Base-by-base conservation (phyloP, 2,888 invertebrate species). In the Ernsta delagoae region DNA sequence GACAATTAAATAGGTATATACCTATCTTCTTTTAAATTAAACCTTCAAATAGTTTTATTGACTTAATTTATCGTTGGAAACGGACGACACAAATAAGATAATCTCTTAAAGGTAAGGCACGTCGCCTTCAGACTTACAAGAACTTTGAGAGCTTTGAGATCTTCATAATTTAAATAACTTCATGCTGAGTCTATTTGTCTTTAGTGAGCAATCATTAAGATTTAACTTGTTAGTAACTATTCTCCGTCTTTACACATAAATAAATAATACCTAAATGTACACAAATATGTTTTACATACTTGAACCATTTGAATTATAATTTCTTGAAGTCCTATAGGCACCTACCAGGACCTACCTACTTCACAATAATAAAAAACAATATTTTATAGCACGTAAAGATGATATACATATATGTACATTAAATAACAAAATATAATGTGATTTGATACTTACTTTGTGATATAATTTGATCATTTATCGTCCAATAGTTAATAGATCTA, bases 401-500 rank as follows among this genome's bases (percentile, higher is more conserved):
- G 24, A 24, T 24, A 3, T 24, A 24, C 24, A 24, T 24, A 24
- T 24, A 24, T 24, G 24, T 24, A 24, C 3, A 24, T 24, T 24
- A 24, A 24, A 24, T 24, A 24, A 24, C 24, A 24, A 24, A 24
- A 24, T 3, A 24, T 24, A 24, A 24, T 24, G n/a, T n/a, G n/a
- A n/a, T n/a, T n/a, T n/a, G n/a, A 4, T 78, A 87, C 92, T 89
- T 79, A 96, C 96, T 95, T 82, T 95, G 95, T 77, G 95, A 94
- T 86, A 95, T 95, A 75, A 96, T 96, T 85, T 96, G 95, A 74
- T 95, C 95, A 80, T 95, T 95, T 83, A 95, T 94, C 65, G 96
- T 96, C 97, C 97, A 97, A 86, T 96, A 97, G 89, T 96, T 96
- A 80, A 96, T 96, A 72, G 96, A 96, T 84, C 95, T 95, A 41